Conservation (phyloP, 2,888 invertebrate species). For the Neoitamus cyanurus region DNA sequence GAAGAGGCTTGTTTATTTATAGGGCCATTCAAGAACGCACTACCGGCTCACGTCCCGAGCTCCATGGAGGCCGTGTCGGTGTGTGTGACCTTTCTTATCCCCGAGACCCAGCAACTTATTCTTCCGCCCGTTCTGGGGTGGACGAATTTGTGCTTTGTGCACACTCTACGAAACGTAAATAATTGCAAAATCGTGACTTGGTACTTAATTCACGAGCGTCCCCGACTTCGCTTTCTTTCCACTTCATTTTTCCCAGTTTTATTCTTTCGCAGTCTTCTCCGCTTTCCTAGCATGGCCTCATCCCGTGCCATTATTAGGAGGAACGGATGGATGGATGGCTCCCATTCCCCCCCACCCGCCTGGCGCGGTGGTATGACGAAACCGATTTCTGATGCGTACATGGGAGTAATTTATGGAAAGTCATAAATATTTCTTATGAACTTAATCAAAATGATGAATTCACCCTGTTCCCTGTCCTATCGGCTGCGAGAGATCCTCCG, state of each 20-base stretch:
- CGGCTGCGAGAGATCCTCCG: not conserved
- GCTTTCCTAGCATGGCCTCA: slow-evolving; percentile 28
- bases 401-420: slow-evolving; percentile 51
- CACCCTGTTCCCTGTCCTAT: slow-evolving; percentile 31
- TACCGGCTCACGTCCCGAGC: not conserved
- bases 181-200: slow-evolving; percentile 54
- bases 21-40: slow-evolving; percentile 31
- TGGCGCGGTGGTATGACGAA: slow-evolving; percentile 5
- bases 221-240: slow-evolving; percentile 17
- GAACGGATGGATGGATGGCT: not conserved
- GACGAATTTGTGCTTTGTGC: slow-evolving; percentile 50
- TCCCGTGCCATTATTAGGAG: slow-evolving; percentile 27
- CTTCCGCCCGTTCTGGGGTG: not conserved
- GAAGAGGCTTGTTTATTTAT: slow-evolving; percentile 44
- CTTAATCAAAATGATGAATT: slow-evolving; percentile 54
- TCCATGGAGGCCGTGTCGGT: not conserved
- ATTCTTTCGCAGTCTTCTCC: slow-evolving; percentile 10
- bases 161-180: slow-evolving; percentile 53
- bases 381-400: slow-evolving; percentile 48
- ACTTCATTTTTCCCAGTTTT: slow-evolving; percentile 31
- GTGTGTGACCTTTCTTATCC: slow-evolving; percentile 23
- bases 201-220: slow-evolving; percentile 51
- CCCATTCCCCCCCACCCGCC: not conserved
- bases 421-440: slow-evolving; percentile 53
- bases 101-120: not conserved